Evolutionary conservation across 2,797 vertebrate genomes (phyloP).

Genomic region (Melanotaenia trifasciata): DNA sequence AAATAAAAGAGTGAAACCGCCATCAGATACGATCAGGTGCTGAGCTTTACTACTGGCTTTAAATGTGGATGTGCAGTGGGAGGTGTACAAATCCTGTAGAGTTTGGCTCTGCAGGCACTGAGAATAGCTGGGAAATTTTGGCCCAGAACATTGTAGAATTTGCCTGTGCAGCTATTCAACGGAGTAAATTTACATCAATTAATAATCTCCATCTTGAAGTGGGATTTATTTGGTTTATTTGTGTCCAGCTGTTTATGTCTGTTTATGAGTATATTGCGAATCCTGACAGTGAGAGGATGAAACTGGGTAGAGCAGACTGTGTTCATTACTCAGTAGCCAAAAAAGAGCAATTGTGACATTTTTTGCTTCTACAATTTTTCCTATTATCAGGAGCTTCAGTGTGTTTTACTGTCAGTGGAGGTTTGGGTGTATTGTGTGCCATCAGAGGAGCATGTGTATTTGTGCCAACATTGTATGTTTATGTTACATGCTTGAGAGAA

Average conservation of each 20-base stretch:
- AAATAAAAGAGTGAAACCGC: conserved; percentile 44
- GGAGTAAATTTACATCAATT: conserved; percentile 40
- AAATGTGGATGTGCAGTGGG: conserved; percentile 59
- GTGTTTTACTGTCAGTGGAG: conserved; percentile 42
- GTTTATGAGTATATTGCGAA: conserved; percentile 37
- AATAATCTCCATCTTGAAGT: conserved; percentile 33
- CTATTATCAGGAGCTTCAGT: conserved; percentile 45
- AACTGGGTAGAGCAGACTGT: conserved; percentile 8
- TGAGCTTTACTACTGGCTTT: conserved; percentile 56
- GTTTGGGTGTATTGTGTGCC: conserved; percentile 51
- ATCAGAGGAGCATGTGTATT: conserved; percentile 65
- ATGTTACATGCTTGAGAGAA: conserved; percentile 55
- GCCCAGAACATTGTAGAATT: conserved; percentile 42
- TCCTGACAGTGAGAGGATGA: conserved; percentile 10
- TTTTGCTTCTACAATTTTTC: conserved; percentile 53
- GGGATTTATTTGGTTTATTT: conserved; percentile 38
- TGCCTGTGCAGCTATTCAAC: conserved; percentile 18
- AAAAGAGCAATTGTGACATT: conserved; percentile 57
- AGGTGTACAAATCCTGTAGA: conserved; percentile 49
- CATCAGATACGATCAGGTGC: conserved; percentile 69
- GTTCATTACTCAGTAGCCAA: conserved; percentile 47
- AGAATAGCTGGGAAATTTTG: conserved; percentile 43
- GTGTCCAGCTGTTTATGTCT: conserved; percentile 28
- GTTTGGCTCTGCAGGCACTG: conserved; percentile 46
- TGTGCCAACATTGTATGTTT: conserved; percentile 65